Base-by-base conservation (phyloP, 1,140 invertebrate genomes). In the Drosophila lini region DNA sequence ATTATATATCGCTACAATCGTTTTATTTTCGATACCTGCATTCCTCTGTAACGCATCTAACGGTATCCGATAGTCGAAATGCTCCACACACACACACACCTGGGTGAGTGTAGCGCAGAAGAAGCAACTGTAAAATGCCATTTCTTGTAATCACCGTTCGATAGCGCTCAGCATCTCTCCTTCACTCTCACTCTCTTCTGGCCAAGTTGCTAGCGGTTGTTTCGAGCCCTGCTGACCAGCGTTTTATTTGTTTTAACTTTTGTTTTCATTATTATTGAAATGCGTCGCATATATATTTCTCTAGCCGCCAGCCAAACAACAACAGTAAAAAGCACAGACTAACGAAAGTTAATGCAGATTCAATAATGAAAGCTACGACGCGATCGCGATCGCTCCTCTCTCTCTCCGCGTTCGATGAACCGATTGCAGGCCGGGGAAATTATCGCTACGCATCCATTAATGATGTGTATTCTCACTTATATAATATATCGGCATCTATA, bases 181-280 rank as follows among this genome's bases (percentile, higher is more conserved):
- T 25, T 34, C 15, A 44, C 41, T 60, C 48, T 47, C 38, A 25
- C 44, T 69, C 42, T 62, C 42, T 62, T 32, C 40, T 57, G 13
- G 64, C 45, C 19, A 22, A n/a, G 34, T 55, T 47, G 36, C 32
- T 88, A 88, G 80, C 83, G 76, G 83, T 81, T 69, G 47, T 83
- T 82, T 55, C 13, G 13, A 7, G 22, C 22, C 25, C 15, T 22
- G 22, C 19, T 75, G 15, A 9, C n/a, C 47, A 50, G 28, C n/a
- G 56, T 60, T 64, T 69, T 74, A 55, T 84, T 84, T 84, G 68
- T 88, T 80, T 80, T 76, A 85, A 88, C 84, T 83, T 88, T 88
- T 89, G 80, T 78, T 83, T 89, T 88, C 80, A 88, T 89, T 88
- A 80, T 86, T 80, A 83, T 86, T 86, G 71, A 83, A 89, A 88